phyloP scores from a whole-genome alignment of 2,888 invertebrate species.

The Drosophila macrospina region DNA sequence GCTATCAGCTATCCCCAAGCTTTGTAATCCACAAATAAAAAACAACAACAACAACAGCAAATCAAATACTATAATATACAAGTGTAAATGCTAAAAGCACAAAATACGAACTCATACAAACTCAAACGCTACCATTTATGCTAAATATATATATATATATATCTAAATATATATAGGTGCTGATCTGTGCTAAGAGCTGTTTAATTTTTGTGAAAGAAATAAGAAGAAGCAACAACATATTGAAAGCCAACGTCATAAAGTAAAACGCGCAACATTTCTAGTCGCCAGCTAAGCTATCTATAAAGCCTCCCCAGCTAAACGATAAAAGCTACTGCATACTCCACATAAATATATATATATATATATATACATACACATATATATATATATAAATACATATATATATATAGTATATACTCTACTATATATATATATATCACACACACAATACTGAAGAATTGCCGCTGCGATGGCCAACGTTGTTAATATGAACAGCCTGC shows the following conservation, averaged over 20 bases:
- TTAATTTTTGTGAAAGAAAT: conserved; percentile 15
- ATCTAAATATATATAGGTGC: conserved; percentile 49
- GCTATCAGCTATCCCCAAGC: conserved; percentile 70
- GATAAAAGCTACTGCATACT: conserved; percentile 29
- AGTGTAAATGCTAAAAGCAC: conserved; percentile 56
- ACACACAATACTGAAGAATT: conserved; percentile 47
- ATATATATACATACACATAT: conserved; percentile 19
- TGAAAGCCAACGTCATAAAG: conserved; percentile 51
- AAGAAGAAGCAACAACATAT: conserved; percentile 1
- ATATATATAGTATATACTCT: conserved; percentile 12
- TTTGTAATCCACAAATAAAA: conserved; percentile 61
- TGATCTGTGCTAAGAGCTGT: conserved; percentile 61
- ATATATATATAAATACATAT: conserved; percentile 4
- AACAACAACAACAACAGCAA: neutral
- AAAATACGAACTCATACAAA: conserved; percentile 52
- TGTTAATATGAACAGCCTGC: conserved; percentile 98
- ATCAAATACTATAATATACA: neutral
- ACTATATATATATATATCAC: conserved; percentile 16
- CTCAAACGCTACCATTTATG: conserved; percentile 69
- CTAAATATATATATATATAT: conserved; percentile 55
- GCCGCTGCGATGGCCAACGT: conserved; percentile 90
- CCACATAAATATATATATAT: conserved; percentile 16
- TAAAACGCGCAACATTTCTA: conserved; percentile 70
- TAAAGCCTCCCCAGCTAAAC: conserved; percentile 49
- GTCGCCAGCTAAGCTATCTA: conserved; percentile 71